These are phyloP conservation scores for Phoenoteleia sp. DNA, from an alignment of 2,888 invertebrate genomes.

Conservation along the genomic window DNA sequence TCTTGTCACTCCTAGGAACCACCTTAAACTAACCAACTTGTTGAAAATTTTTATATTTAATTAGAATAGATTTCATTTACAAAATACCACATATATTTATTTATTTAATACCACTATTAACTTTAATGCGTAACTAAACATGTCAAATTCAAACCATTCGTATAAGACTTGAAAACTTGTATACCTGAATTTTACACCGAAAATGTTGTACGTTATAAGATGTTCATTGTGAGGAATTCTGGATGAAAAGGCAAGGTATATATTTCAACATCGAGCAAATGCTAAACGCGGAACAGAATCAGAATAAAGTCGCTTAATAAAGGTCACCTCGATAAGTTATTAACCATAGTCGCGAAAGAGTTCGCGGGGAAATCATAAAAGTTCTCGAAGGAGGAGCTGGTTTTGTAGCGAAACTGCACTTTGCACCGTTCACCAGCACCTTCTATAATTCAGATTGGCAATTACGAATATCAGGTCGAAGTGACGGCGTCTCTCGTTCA, in stretches of 20 bases:
- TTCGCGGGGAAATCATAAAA: slow-evolving; percentile 53
- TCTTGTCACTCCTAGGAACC: too few species aligned
- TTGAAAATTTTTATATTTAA: too few species aligned
- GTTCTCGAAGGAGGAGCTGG: slow-evolving; percentile 30
- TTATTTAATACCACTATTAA: too few species aligned
- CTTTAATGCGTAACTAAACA: too few species aligned
- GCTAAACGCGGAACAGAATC: slow-evolving; percentile 19
- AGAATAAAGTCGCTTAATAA: slow-evolving; percentile 12
- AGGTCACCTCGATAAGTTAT: slow-evolving; percentile 44
- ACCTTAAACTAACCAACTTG: too few species aligned
- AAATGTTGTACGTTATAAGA: slow-evolving; percentile 19
- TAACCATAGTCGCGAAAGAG: slow-evolving; percentile 43
- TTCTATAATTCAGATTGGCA: slow-evolving; percentile 73
- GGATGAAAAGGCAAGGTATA: slow-evolving; percentile 6
- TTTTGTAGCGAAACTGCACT: slow-evolving; percentile 49
- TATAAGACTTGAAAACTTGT: too few species aligned
- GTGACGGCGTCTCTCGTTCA: slow-evolving; percentile 45
- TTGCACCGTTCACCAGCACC: slow-evolving; percentile 23
- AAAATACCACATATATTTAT: too few species aligned
- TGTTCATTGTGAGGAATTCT: not conserved
- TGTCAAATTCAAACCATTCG: too few species aligned
- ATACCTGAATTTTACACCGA: slow-evolving; percentile 22
- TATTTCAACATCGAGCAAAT: not conserved
- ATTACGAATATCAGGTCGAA: slow-evolving; percentile 67
- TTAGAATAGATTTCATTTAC: too few species aligned